A percentile compares a stretch with the other conserved stretches of the same genome.
Conservation (phyloP, 2,888 invertebrate species). For the Spodoptera littoralis region DNA sequence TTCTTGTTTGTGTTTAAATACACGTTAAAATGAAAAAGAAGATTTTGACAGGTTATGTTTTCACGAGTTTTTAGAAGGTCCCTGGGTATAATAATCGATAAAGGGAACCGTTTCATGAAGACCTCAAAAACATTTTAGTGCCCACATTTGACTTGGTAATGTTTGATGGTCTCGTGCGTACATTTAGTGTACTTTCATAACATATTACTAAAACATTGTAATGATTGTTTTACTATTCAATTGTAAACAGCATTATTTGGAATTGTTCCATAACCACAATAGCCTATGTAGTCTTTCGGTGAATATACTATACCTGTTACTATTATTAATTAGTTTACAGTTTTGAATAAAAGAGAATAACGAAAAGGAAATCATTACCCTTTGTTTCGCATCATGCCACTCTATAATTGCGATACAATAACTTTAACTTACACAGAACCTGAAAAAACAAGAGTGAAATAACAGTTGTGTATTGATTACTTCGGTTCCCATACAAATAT, state of each 20-base stretch:
- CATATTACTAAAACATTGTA: slow-evolving; percentile 10
- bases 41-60: slow-evolving; percentile 12
- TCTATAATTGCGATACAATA: too few relatives aligned
- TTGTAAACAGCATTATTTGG: slow-evolving; percentile 13
- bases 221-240: slow-evolving; percentile 11
- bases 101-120: slow-evolving; percentile 15
- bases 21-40: slow-evolving; percentile 30
- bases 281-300: neutral
- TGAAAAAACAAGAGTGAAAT: neutral
- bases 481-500: slow-evolving; percentile 7
- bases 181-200: slow-evolving; percentile 3
- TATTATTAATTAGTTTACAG: slow-evolving; percentile 6
- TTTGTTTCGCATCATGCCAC: neutral
- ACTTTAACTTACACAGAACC: neutral
- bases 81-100: slow-evolving; percentile 11
- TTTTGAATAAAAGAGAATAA: slow-evolving; percentile 4
- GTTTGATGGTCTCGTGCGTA: slow-evolving; percentile 2
- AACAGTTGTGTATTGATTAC: neutral
- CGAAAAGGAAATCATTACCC: neutral
- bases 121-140: slow-evolving; percentile 12
- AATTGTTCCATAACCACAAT: slow-evolving; percentile 4
- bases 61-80: slow-evolving; percentile 14
- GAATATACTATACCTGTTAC: neutral
- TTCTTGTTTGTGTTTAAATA: slow-evolving; percentile 39
- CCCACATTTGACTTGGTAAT: slow-evolving; percentile 28